Conservation (phyloP, 1,140 invertebrate species). For the Calephelis nemesis region DNA sequence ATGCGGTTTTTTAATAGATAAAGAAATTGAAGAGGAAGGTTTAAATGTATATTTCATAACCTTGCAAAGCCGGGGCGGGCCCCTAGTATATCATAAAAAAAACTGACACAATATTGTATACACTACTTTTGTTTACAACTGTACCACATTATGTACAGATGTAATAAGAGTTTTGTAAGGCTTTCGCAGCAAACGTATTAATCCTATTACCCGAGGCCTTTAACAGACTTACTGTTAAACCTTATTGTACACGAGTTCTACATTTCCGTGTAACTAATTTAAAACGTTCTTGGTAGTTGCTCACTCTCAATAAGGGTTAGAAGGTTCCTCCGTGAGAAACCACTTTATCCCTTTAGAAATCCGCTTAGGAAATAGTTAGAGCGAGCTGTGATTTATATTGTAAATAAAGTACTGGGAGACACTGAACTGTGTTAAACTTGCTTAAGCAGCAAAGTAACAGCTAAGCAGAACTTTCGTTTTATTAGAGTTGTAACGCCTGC, state of each 20-base stretch:
- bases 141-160: not conserved
- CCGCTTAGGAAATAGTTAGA: constrained; percentile 11
- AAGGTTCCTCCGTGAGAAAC: constrained; percentile 1
- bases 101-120: too few species aligned
- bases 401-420: constrained; percentile 1
- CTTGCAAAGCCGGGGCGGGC: too few species aligned
- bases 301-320: constrained; percentile 12
- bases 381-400: constrained; percentile 10
- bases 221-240: constrained; percentile 8
- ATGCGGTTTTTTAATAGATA: too few species aligned
- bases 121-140: too few species aligned
- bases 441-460: not conserved
- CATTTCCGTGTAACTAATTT: constrained; percentile 6
- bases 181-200: not conserved
- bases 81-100: too few species aligned
- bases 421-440: not conserved
- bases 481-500: too few species aligned
- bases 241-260: constrained; percentile 6
- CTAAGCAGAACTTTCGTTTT: too few species aligned
- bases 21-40: too few species aligned
- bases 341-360: constrained; percentile 13
- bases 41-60: too few species aligned
- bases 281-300: not conserved
- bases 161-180: not conserved
- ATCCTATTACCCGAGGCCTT: constrained; percentile 6